Percentiles rank a stretch among this genome's conserved stretches.
Conservation (phyloP, 2,113 vertebrate species). For the Melanerpes aurifrons region DNA sequence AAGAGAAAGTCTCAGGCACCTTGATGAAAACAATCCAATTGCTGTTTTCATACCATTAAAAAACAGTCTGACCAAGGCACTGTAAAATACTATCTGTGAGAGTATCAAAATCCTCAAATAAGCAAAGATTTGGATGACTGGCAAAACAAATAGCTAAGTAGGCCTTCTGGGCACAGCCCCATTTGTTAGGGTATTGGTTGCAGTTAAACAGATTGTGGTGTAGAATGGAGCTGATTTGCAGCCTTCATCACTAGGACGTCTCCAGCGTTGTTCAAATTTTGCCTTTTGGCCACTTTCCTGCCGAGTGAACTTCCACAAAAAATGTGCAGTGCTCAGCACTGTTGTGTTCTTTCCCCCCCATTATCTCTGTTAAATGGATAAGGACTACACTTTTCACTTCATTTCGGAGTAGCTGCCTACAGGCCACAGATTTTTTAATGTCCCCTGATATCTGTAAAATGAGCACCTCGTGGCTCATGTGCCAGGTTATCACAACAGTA, state of each 20-base stretch:
- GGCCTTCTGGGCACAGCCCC: neutral
- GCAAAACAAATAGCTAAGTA: neutral
- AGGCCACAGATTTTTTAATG: neutral
- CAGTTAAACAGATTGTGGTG: neutral
- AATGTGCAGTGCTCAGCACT: neutral
- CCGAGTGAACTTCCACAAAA: neutral
- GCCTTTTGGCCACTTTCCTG: neutral
- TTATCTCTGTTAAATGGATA: neutral
- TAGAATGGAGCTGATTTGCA: neutral
- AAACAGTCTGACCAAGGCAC: neutral
- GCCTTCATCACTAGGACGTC: neutral
- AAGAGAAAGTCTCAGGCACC: neutral
- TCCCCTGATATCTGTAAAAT: constrained; percentile 30
- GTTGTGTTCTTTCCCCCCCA: neutral
- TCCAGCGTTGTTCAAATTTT: neutral
- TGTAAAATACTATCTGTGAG: neutral
- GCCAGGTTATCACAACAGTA: constrained; percentile 39
- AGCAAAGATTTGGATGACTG: neutral
- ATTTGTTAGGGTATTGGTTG: neutral
- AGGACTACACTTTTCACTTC: neutral
- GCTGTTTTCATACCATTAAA: neutral
- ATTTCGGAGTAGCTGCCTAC: constrained; percentile 3
- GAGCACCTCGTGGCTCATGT: neutral
- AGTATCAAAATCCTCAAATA: neutral
- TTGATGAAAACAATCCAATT: neutral